Percentiles rank a stretch among this genome's conserved stretches.
These are phyloP conservation scores for Tamias sibiricus DNA, from an alignment of 2,113 vertebrate species.

Conservation along the genomic window DNA sequence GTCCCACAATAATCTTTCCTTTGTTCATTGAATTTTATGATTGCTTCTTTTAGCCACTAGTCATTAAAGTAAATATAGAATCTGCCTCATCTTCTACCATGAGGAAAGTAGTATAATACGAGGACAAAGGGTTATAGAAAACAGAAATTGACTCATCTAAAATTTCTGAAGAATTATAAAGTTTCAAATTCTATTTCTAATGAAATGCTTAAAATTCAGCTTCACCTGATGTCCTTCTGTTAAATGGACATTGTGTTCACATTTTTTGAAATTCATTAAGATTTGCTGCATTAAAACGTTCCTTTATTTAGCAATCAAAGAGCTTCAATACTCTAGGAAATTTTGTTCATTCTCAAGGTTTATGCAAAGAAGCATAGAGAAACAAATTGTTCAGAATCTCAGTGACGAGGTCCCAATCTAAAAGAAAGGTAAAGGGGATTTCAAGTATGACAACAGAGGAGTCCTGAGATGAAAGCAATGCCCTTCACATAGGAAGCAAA, in stretches of 20 bases:
- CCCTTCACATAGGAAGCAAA: not conserved
- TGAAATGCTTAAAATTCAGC: conserved; percentile 38
- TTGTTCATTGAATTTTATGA: conserved; percentile 70
- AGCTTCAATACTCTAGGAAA: not conserved
- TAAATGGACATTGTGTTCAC: not conserved
- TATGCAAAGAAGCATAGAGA: conserved; percentile 7
- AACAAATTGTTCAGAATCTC: not conserved
- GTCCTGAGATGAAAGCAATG: not conserved
- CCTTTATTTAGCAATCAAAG: not conserved
- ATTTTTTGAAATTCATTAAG: not conserved
- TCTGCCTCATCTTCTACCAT: not conserved
- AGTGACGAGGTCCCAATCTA: not conserved
- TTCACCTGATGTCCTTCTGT: not conserved
- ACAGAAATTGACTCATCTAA: conserved; percentile 19
- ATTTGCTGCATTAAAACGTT: not conserved
- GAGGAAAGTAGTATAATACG: not conserved
- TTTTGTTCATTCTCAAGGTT: not conserved
- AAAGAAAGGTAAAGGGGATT: not conserved
- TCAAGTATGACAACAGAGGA: conserved; percentile 16
- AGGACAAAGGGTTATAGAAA: conserved; percentile 51
- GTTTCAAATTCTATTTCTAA: not conserved
- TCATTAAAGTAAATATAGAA: conserved; percentile 71
- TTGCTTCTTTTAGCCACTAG: conserved; percentile 67
- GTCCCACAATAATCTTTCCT: conserved; percentile 67
- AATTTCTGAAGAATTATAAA: conserved; percentile 48